Evolutionary conservation across 2,888 invertebrate genomes (phyloP).

Genomic region (Stenolophus ochropezus): DNA sequence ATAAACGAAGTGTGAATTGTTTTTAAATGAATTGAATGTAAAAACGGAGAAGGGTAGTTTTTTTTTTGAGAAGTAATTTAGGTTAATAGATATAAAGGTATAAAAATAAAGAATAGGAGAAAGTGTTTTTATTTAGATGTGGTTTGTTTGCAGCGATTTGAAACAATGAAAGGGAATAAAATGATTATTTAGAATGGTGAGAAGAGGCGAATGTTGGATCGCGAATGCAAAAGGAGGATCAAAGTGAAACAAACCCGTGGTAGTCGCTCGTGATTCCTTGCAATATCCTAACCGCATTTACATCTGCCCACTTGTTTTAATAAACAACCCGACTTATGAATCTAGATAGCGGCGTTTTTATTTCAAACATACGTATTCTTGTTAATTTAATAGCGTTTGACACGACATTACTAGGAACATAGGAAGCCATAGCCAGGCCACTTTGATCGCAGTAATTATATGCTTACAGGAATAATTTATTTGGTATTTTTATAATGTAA

Average conservation of each 20-base stretch:
- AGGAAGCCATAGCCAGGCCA: conserved; percentile 2
- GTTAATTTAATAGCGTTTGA: conserved; percentile 40
- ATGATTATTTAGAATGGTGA: no score
- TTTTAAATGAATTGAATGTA: no score
- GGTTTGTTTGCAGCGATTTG: no score
- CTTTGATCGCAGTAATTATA: conserved; percentile 32
- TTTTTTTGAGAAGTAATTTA: no score
- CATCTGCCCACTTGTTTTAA: conserved; percentile 45
- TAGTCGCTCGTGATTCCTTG: conserved; percentile 28
- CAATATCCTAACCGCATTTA: conserved; percentile 31
- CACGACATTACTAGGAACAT: conserved; percentile 40
- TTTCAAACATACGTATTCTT: conserved; percentile 45
- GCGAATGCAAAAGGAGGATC: not conserved
- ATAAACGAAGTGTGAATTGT: no score
- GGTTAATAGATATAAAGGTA: no score
- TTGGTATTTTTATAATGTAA: conserved; percentile 32
- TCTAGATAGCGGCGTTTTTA: conserved; percentile 36
- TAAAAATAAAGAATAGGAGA: no score
- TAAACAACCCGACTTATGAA: conserved; percentile 44
- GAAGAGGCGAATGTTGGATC: not conserved
- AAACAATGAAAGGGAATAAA: no score
- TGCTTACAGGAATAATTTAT: conserved; percentile 38
- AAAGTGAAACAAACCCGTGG: not conserved
- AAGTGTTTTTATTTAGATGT: no score
- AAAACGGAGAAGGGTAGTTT: no score